These are phyloP conservation scores for Myathropa florea DNA, from an alignment of 2,888 invertebrate genomes.

Conservation along the genomic window DNA sequence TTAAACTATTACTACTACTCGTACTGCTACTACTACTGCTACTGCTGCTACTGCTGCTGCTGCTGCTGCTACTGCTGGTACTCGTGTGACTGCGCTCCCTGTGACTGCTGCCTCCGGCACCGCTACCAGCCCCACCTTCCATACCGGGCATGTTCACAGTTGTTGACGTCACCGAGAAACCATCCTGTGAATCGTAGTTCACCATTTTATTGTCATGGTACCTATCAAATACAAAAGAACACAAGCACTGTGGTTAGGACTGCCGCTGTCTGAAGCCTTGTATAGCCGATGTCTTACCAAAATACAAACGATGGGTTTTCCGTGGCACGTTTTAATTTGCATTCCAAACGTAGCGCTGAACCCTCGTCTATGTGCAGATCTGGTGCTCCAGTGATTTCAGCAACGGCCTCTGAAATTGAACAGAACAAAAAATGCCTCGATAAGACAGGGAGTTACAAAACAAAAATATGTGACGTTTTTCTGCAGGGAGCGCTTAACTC, in stretches of 20 bases:
- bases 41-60: slow-evolving; percentile 75
- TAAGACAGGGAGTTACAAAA: slow-evolving; percentile 26
- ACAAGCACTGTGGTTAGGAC: neutral
- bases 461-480: neutral
- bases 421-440: slow-evolving; percentile 16
- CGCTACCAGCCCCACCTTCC: slow-evolving; percentile 42
- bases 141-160: slow-evolving; percentile 73
- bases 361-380: slow-evolving; percentile 81
- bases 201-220: slow-evolving; percentile 93
- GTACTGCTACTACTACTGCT: slow-evolving; percentile 47
- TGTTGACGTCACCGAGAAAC: slow-evolving; percentile 80
- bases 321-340: slow-evolving; percentile 80
- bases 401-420: slow-evolving; percentile 78
- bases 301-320: slow-evolving; percentile 80
- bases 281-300: slow-evolving; percentile 76
- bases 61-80: slow-evolving; percentile 82
- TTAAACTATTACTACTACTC: slow-evolving; percentile 68
- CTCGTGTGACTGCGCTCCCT: slow-evolving; percentile 66
- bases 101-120: slow-evolving; percentile 69
- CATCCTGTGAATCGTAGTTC: slow-evolving; percentile 89
- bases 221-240: slow-evolving; percentile 79
- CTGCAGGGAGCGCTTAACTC: neutral
- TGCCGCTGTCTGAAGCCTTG: neutral
- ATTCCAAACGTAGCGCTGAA: slow-evolving; percentile 79
- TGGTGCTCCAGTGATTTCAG: slow-evolving; percentile 80